Evolutionary conservation across 1,140 invertebrate genomes (phyloP), one percentile per base, ranked within the genome.

Genomic region (Rhopalosiphum maidis): DNA sequence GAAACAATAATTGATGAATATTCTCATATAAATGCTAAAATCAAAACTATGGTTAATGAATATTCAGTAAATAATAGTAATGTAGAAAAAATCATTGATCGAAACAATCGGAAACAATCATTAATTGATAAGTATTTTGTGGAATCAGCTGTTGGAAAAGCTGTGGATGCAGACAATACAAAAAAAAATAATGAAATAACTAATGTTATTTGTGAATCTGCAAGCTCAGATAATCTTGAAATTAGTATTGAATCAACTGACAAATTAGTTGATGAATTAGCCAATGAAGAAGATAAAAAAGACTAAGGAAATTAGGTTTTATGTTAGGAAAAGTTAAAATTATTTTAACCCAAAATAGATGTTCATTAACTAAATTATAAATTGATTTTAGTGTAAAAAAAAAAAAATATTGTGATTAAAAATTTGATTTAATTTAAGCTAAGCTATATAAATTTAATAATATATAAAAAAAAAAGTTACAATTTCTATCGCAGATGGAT

Each of bases 1-100:
- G 89, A 90, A 41, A 60, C 89, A 68, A 90, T 90, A 68, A 90
- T 90, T 90, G 89, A 90, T 30, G 89, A 90, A 25, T 90, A 90
- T 35, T 90, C 89, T 22, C 35, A 35, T 23, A 90, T 30, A 68
- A 90, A 68, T 90, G 23, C 89, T 46, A 60, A 90, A 41, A 90
- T 90, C 7, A 60, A 90, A 9, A 90, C 37, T n/a, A 60, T 90
- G 89, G 37, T 90, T 43, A 21, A 90, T 43, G 89, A 90, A 68
- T 90, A 90, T 90, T 90, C 89, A 60, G 54, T 41, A 68, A 90
- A 90, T 2, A 90, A 68, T 90, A 60, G 54, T 46, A 90, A 68
- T 68, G 89, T 90, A 25, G 89, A 68, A 43, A 90, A 90, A 90
- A 90, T 90, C 9, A 90, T 90, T n/a, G 54, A 90, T 68, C 37